Evolutionary conservation across 2,797 vertebrate species (phyloP), one percentile per base, ranked within the genome.

Genomic region (Enteromius viviparus): DNA sequence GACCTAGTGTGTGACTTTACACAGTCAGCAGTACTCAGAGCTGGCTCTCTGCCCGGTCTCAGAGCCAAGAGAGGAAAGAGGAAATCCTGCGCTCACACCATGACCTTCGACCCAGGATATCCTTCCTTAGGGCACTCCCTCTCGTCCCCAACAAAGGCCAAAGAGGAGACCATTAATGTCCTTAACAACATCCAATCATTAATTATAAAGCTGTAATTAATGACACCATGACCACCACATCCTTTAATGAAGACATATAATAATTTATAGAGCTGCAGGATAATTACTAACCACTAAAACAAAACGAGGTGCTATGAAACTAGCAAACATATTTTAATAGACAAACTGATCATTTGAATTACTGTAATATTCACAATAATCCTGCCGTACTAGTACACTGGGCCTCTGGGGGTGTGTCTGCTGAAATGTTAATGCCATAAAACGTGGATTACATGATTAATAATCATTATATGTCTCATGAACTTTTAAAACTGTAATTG

Each of bases 41-140:
- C 77, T 82, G 78, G 85, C 82, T 29, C 37, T 12, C 51, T 74
- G 64, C 82, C 86, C 47, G 14, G 40, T 78, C 81, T 79, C 51
- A 62, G 82, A 79, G 55, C 40, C 65, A 53, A 66, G 45, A 70
- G 72, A 86, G 87, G 76, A 87, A 81, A 77, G 85, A 86, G 94
- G 93, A 94, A 90, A 92, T 94, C 93, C 94, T 93, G 90, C 75
- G 64, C 77, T 83, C 37, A 70, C 77, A 4, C 58, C 5, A 45
- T 32, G 84, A 92, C 89, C 91, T 91, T 84, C 89, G 89, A 92
- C 91, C 89, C 85, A 69, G 91, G 92, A 94, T 91, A 92, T 95
- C 92, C 92, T 90, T 84, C 85, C 91, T 72, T 82, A 87, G 88
- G 90, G 87, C 90, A 80, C 69, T 64, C 82, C 84, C 75, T 58